These are phyloP conservation scores for Epirrita christyi DNA, from an alignment of 2,888 invertebrate genomes.

Conservation along the genomic window DNA sequence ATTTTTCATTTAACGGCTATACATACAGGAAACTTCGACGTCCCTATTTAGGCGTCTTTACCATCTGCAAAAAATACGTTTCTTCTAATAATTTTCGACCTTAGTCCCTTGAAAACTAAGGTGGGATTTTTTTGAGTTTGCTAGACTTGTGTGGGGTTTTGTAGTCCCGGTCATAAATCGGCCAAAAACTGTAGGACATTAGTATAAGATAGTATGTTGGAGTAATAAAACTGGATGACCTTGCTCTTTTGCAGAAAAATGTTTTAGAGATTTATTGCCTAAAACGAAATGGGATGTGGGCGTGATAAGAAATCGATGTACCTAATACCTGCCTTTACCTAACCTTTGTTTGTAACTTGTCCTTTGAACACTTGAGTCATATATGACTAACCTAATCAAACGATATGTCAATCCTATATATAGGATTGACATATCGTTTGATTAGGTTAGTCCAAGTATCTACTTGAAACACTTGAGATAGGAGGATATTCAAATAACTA, in stretches of 20 bases:
- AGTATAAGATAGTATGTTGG: conserved; percentile 39
- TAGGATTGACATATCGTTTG: too few relatives aligned
- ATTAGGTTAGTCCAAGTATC: too few relatives aligned
- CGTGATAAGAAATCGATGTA: background rate
- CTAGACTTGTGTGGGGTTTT: conserved; percentile 4
- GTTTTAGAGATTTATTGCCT: conserved; percentile 25
- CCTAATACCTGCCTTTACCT: background rate
- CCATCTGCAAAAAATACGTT: conserved; percentile 8
- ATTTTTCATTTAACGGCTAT: conserved; percentile 23
- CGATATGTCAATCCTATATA: too few relatives aligned
- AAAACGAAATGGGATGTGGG: conserved; percentile 10
- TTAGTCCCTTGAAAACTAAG: background rate
- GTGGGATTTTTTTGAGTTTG: background rate
- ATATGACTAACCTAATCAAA: too few relatives aligned
- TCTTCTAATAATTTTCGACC: background rate
- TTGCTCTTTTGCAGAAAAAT: conserved; percentile 29
- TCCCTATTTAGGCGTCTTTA: conserved; percentile 11
- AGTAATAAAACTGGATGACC: conserved; percentile 33
- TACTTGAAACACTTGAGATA: too few relatives aligned
- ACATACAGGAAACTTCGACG: conserved; percentile 21
- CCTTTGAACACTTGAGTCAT: too few relatives aligned
- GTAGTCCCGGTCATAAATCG: conserved; percentile 32
- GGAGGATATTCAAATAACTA: too few relatives aligned
- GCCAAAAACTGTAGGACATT: conserved; percentile 38
- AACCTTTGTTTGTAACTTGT: too few relatives aligned